These are phyloP conservation scores for Anguilla pacifica DNA, from an alignment of 2,797 vertebrate genomes.

Conservation along the genomic window DNA sequence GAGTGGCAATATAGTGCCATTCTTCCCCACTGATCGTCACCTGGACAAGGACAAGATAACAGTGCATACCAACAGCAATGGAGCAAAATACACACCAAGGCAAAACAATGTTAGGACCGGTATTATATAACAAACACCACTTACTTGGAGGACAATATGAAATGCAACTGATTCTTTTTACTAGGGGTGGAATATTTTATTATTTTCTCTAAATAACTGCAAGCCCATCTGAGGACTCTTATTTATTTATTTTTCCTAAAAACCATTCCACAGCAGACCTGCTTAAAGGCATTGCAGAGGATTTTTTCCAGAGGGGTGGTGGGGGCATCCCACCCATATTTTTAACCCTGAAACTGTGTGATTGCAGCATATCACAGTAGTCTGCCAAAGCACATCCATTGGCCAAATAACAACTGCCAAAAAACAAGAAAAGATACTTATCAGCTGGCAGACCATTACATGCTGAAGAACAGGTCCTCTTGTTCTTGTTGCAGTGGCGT, in stretches of 20 bases:
- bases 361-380: not conserved
- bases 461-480: not conserved
- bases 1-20: slow-evolving; percentile 96
- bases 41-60: slow-evolving; percentile 65
- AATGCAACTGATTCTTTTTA: not conserved
- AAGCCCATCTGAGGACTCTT: too few relatives aligned
- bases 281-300: too few relatives aligned
- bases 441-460: not conserved
- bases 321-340: not conserved
- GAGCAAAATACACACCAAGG: not conserved
- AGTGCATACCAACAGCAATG: not conserved
- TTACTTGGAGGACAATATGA: not conserved
- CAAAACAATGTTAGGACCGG: not conserved
- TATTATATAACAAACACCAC: not conserved
- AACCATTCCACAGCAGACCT: too few relatives aligned
- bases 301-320: too few relatives aligned
- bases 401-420: not conserved
- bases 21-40: slow-evolving; percentile 89
- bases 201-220: not conserved
- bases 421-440: not conserved
- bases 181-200: not conserved
- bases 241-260: too few relatives aligned
- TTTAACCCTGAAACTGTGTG: not conserved
- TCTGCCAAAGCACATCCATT: not conserved
- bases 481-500: not conserved